Percentiles rank a stretch among this genome's conserved stretches.
Conservation (phyloP, 2,888 invertebrate species). For the Synergus umbraculus region DNA sequence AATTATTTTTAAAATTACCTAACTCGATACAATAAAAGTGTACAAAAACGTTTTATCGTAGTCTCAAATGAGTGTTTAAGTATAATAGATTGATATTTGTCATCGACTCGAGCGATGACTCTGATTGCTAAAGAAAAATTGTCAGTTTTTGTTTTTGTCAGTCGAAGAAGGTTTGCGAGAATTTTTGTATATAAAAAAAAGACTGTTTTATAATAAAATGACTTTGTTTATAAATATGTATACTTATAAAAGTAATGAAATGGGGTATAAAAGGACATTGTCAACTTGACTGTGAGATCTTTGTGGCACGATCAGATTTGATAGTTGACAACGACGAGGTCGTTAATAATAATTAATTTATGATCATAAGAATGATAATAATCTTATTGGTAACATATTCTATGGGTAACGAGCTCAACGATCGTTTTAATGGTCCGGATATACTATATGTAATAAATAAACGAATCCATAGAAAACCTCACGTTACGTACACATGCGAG, state of each 20-base stretch:
- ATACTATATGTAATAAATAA: constrained; percentile 50
- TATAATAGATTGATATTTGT: constrained; percentile 21
- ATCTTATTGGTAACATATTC: constrained; percentile 46
- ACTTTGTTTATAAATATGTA: constrained; percentile 16
- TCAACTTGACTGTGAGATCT: constrained; percentile 35
- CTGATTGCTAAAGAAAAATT: neutral
- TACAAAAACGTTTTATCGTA: constrained; percentile 1
- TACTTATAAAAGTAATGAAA: constrained; percentile 35
- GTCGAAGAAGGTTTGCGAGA: neutral
- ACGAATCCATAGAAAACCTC: constrained; percentile 64
- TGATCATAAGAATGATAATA: constrained; percentile 17
- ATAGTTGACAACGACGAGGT: constrained; percentile 46
- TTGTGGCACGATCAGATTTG: constrained; percentile 45
- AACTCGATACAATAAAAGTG: constrained; percentile 6
- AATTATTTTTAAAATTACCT: neutral
- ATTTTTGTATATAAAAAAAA: constrained; percentile 1
- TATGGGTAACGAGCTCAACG: constrained; percentile 51
- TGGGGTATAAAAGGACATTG: constrained; percentile 32
- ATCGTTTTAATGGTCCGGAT: constrained; percentile 44
- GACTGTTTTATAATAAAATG: constrained; percentile 9
- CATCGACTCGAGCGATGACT: neutral
- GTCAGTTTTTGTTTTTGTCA: neutral
- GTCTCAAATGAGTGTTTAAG: neutral
- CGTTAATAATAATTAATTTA: constrained; percentile 31
- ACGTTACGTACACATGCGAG: constrained; percentile 65